Evolutionary conservation across 2,797 vertebrate genomes (phyloP).

Genomic region (Odontamblyopus rebecca): DNA sequence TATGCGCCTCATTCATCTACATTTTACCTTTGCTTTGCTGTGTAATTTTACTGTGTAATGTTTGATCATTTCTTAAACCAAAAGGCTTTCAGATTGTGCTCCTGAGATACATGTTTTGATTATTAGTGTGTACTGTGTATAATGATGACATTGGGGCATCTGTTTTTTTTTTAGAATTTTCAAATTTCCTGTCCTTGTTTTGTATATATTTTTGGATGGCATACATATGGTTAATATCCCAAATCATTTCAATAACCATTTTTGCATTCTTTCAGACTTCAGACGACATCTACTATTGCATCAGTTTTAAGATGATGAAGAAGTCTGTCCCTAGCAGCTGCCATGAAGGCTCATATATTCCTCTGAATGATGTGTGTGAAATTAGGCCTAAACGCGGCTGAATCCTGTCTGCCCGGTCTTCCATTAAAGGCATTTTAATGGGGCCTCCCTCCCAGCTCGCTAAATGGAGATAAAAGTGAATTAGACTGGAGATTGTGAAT

Average conservation of each 20-base stretch:
- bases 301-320: conserved; percentile 15
- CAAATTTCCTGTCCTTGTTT: no score
- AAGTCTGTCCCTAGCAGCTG: conserved; percentile 32
- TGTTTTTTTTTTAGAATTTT: no score
- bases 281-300: neutral
- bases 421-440: conserved; percentile 60
- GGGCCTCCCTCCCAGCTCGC: conserved; percentile 41
- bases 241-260: neutral
- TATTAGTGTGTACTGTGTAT: no score
- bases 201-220: no score
- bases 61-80: neutral
- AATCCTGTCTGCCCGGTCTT: conserved; percentile 45
- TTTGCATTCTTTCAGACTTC: neutral
- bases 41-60: neutral
- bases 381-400: conserved; percentile 60
- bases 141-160: no score
- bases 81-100: no score
- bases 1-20: neutral
- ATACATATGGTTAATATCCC: neutral
- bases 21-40: neutral
- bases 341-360: conserved; percentile 27
- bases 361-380: conserved; percentile 48
- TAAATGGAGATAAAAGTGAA: conserved; percentile 63
- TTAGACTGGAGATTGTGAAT: conserved; percentile 49
- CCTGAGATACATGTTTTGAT: no score